These are phyloP conservation scores for Bursaphelenchus mucronatus DNA, from an alignment of 1,140 invertebrate species.

Conservation along the genomic window DNA sequence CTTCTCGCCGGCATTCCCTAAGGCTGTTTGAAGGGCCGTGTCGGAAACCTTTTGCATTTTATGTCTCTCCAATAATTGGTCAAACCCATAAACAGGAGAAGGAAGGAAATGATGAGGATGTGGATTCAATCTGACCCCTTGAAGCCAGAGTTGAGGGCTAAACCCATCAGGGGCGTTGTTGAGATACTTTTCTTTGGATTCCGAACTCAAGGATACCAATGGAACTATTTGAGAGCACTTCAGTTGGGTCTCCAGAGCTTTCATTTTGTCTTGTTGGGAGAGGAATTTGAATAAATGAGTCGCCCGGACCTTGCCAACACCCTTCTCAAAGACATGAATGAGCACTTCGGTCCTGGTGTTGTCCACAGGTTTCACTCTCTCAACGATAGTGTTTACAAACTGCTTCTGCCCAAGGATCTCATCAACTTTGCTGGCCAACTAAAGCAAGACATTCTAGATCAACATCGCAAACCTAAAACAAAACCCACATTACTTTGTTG, in stretches of 20 bases:
- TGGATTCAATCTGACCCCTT: conserved; percentile 11
- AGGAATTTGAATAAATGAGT: conserved; percentile 10
- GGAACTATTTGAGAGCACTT: conserved; percentile 9
- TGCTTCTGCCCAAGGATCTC: conserved; percentile 8
- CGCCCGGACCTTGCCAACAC: not conserved
- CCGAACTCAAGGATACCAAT: not conserved
- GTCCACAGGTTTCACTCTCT: conserved; percentile 9
- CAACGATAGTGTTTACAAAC: conserved; percentile 7
- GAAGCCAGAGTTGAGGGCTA: conserved; percentile 14
- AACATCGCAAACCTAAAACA: not conserved
- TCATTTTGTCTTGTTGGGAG: conserved; percentile 16
- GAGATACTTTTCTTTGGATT: conserved; percentile 12
- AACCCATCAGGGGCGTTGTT: conserved; percentile 16
- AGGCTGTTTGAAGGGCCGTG: not conserved
- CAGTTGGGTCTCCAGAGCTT: conserved; percentile 1
- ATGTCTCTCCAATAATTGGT: conserved; percentile 12
- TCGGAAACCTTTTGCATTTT: conserved; percentile 12
- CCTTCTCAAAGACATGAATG: conserved; percentile 20
- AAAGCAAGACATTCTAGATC: not conserved
- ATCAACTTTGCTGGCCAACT: conserved; percentile 1
- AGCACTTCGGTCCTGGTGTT: conserved; percentile 11
- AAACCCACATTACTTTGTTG: not conserved
- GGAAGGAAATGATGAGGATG: conserved; percentile 12
- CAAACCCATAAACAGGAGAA: conserved; percentile 19
- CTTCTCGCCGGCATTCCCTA: not conserved